Percentiles rank a stretch among this genome's conserved stretches.
Conservation (phyloP, 2,888 invertebrate species). For the Amblyjoppa proteus region DNA sequence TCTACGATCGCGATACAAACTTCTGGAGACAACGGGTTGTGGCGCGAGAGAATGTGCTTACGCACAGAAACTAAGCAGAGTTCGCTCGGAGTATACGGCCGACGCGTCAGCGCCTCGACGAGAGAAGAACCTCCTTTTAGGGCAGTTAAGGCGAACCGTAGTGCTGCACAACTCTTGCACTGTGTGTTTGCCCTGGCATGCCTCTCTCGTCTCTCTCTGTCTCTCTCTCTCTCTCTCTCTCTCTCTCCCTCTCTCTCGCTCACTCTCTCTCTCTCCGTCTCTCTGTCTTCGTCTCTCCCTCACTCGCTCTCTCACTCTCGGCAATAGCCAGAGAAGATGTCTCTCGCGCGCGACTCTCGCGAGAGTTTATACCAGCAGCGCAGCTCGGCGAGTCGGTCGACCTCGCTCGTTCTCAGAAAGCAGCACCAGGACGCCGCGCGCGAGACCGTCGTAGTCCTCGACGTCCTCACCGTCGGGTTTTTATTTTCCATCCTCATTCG, state of each 20-base stretch:
- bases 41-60: conserved; percentile 29
- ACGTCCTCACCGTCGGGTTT: conserved; percentile 57
- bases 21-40: conserved; percentile 42
- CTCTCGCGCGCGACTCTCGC: conserved; percentile 44
- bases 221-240: conserved; percentile 14
- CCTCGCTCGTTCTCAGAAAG: conserved; percentile 78
- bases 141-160: conserved; percentile 79
- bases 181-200: conserved; percentile 51
- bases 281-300: conserved; percentile 61
- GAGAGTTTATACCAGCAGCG: conserved; percentile 49
- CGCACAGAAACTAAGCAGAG: conserved; percentile 25
- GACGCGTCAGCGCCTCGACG: conserved; percentile 63
- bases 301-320: background rate
- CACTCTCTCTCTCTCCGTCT: background rate
- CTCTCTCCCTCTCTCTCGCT: background rate
- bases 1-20: conserved; percentile 43
- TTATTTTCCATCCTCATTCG: conserved; percentile 51
- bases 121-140: conserved; percentile 81
- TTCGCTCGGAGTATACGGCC: conserved; percentile 39
- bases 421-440: conserved; percentile 63
- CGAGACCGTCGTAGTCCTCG: conserved; percentile 61
- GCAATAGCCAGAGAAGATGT: conserved; percentile 12
- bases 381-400: conserved; percentile 80
- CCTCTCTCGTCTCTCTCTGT: conserved; percentile 38
- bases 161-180: conserved; percentile 24